Percentiles rank a stretch among this genome's conserved stretches.
Evolutionary conservation across 1,140 invertebrate genomes (phyloP).

Genomic region (Trigoniulus corallinus): DNA sequence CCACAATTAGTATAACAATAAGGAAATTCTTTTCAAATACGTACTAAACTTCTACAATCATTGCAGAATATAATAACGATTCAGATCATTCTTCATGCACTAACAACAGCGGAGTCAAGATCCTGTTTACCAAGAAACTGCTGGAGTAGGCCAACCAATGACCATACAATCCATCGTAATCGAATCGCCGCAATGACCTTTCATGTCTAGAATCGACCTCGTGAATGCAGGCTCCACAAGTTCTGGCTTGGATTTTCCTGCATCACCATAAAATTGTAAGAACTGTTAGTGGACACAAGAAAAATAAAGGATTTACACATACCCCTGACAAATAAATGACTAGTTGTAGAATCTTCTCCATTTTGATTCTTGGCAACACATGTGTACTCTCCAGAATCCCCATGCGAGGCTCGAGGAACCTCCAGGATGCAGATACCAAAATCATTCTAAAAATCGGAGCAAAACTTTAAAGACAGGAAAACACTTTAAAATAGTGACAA

Average conservation of each 20-base stretch:
- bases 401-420: conserved; percentile 33
- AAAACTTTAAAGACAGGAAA: too few relatives aligned
- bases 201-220: neutral
- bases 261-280: neutral
- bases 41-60: too few relatives aligned
- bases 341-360: conserved; percentile 46
- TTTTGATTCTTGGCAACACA: conserved; percentile 55
- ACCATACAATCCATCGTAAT: neutral
- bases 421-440: conserved; percentile 35
- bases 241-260: neutral
- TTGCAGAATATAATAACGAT: too few relatives aligned
- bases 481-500: too few relatives aligned
- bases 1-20: too few relatives aligned
- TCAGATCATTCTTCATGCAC: too few relatives aligned
- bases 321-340: conserved; percentile 42
- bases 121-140: conserved; percentile 5
- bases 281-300: neutral
- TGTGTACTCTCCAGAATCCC: conserved; percentile 21
- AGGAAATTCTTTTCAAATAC: too few relatives aligned
- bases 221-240: conserved; percentile 1
- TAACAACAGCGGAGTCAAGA: too few relatives aligned
- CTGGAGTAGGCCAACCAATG: conserved; percentile 5
- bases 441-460: conserved; percentile 1
- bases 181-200: neutral
- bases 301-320: neutral